Base-by-base conservation (phyloP, 2,888 invertebrate species). In the Odontothrips loti region DNA sequence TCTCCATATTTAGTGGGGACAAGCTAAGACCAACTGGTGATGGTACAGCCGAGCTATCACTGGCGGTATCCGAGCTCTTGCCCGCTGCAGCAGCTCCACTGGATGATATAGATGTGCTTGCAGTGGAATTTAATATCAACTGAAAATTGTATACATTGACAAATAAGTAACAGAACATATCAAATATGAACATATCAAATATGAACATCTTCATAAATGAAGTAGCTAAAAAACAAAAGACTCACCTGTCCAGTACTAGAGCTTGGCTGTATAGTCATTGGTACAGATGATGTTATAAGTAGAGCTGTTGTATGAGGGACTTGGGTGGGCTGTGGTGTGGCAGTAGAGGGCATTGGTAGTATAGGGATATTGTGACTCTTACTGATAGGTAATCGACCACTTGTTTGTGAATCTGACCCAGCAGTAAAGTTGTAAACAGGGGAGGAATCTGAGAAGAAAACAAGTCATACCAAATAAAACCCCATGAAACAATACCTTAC, bases 201-300 rank as follows among this genome's bases (percentile, higher is more conserved):
- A 4, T 43, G 34, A n/a, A 43, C 34, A 6, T 43, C 34, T 43
- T 43, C 34, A 43, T 43, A 43, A 43, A 43, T 43, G 2, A 43
- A 43, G 6, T 43, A n/a, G 34, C 34, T 43, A 43, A 43, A 43
- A 43, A 2, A 43, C 6, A n/a, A n/a, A n/a, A 17, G 17, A 79
- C 82, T 80, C 23, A 83, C 83, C 81, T 82, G 82, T 27, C 78
- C 80, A 47, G 82, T 78, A 79, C 81, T 29, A 20, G 82, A 79
- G 51, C 79, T 79, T 17, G 82, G 27, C 17, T 79, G 68, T 23
- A 81, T 82, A n/a, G 82, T 81, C 82, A 89, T 87, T 48, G 87
- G 87, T 79, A 87, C 87, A 47, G 89, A 88, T 15, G 89, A 86
- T 34, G 87, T 88, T 80, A 89, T 88, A 75, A 89, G 88, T 82